phyloP scores from a whole-genome alignment of 1,140 invertebrate species.

The Aphidius ervi region DNA sequence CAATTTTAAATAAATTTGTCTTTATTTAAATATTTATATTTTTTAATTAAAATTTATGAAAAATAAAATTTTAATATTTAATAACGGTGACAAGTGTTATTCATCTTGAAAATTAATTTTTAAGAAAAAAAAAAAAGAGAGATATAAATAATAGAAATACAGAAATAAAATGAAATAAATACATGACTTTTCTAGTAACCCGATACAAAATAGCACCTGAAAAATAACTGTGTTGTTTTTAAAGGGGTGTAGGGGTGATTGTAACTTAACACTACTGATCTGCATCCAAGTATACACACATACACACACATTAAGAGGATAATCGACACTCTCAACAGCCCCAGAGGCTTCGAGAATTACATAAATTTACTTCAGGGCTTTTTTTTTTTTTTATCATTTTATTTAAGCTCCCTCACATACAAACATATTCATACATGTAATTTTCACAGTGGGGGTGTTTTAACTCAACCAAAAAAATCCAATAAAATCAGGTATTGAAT shows the following conservation, averaged over 20 bases:
- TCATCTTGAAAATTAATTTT: no score
- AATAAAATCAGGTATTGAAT: no score
- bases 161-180: not conserved
- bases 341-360: conserved; percentile 8
- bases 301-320: not conserved
- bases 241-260: not conserved
- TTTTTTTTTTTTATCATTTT: not conserved
- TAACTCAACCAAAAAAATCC: no score
- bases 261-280: conserved; percentile 16
- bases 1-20: no score
- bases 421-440: not conserved
- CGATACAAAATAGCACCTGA: conserved; percentile 22
- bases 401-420: no score
- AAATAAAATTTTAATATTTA: no score
- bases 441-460: no score
- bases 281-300: conserved; percentile 13
- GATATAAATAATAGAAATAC: no score
- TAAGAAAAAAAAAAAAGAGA: no score
- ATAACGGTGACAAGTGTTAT: no score
- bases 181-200: conserved; percentile 19
- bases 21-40: no score
- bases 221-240: not conserved
- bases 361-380: conserved; percentile 8
- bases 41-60: no score
- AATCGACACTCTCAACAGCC: conserved; percentile 19